A percentile compares a stretch with the other conserved stretches of the same genome.
These are phyloP conservation scores for Halcyon senegalensis DNA, from an alignment of 2,113 vertebrate genomes.

Conservation along the genomic window DNA sequence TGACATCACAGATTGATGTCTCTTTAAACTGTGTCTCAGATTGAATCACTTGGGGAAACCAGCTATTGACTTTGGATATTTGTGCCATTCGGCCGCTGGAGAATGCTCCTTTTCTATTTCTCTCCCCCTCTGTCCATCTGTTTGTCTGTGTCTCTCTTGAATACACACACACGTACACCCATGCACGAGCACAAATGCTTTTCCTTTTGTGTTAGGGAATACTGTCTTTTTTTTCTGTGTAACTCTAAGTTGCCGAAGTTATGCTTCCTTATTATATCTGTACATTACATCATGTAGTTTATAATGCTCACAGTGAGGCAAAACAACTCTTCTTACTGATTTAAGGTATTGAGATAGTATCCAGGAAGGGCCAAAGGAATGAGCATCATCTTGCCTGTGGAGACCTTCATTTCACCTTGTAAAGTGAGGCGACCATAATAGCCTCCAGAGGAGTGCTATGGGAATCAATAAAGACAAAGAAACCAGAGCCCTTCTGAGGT, in stretches of 20 bases:
- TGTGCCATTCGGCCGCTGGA: slow-evolving; percentile 73
- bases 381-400: background rate
- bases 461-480: slow-evolving; percentile 71
- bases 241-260: slow-evolving; percentile 65
- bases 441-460: slow-evolving; percentile 67
- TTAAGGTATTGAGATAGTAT: slow-evolving; percentile 16
- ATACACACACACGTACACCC: background rate
- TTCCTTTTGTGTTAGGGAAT: background rate
- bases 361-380: slow-evolving; percentile 55
- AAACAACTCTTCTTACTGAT: slow-evolving; percentile 52
- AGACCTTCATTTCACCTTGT: slow-evolving; percentile 85
- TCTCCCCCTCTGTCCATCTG: rapidly evolving
- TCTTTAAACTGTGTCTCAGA: slow-evolving; percentile 83
- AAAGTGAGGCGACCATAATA: slow-evolving; percentile 61
- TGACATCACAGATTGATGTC: slow-evolving; percentile 88
- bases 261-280: slow-evolving; percentile 79
- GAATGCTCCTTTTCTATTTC: slow-evolving; percentile 37
- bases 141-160: background rate
- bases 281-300: slow-evolving; percentile 47
- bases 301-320: background rate
- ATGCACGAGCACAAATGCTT: background rate
- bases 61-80: slow-evolving; percentile 79
- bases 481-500: slow-evolving; percentile 75
- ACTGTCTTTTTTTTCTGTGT: slow-evolving; percentile 69
- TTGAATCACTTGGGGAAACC: slow-evolving; percentile 82